Conservation (phyloP, 2,888 invertebrate genomes). For the Ormyrus rosae region DNA sequence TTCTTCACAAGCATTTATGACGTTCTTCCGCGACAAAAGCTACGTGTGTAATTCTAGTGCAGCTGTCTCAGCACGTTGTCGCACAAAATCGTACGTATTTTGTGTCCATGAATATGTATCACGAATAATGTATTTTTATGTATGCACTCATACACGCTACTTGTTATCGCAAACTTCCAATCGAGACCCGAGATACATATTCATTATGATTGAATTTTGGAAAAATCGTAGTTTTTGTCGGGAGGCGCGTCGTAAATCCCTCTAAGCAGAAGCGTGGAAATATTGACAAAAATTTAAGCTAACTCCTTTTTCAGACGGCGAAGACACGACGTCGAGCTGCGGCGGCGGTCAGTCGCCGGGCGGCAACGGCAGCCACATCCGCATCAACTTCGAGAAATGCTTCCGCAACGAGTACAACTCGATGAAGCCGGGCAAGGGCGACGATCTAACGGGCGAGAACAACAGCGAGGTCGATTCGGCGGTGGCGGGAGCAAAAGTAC, state of each 20-base stretch:
- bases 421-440: constrained; percentile 58
- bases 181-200: constrained; percentile 22
- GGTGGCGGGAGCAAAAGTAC: not conserved
- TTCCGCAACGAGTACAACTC: constrained; percentile 77
- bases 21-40: constrained; percentile 54
- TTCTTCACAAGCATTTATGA: constrained; percentile 56
- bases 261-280: constrained; percentile 14
- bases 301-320: constrained; percentile 70
- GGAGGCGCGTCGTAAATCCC: constrained; percentile 48
- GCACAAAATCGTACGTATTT: constrained; percentile 45
- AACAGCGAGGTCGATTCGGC: not conserved
- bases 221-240: constrained; percentile 31
- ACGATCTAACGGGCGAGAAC: constrained; percentile 60
- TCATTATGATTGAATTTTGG: constrained; percentile 4
- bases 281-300: constrained; percentile 1
- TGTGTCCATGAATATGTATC: constrained; percentile 51
- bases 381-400: constrained; percentile 77
- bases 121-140: constrained; percentile 34
- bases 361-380: constrained; percentile 67
- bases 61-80: constrained; percentile 21
- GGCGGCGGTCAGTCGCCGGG: constrained; percentile 60
- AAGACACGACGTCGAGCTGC: constrained; percentile 67
- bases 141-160: constrained; percentile 45
- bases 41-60: constrained; percentile 32
- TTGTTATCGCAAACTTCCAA: not conserved